phyloP scores from a whole-genome alignment of 2,888 invertebrate species.

The Eristalis pertinax region DNA sequence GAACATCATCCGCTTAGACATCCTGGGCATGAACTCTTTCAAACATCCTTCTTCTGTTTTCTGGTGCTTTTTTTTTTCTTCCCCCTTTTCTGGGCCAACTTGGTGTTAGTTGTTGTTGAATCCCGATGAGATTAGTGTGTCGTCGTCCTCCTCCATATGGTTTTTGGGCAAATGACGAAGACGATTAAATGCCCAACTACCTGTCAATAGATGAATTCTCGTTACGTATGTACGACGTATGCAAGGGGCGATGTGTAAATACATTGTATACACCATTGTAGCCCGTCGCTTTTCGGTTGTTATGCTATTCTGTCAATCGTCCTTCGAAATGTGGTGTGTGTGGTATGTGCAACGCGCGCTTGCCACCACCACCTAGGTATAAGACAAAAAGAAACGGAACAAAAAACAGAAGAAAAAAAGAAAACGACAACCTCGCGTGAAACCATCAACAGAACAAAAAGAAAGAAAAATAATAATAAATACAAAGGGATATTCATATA shows the following conservation, averaged over 20 bases:
- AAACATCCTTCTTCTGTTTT: neutral
- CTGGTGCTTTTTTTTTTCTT: too few species aligned
- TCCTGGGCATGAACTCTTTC: too few species aligned
- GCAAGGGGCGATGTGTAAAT: neutral
- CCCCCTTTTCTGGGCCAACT: neutral
- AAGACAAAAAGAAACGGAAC: neutral
- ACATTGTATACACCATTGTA: neutral
- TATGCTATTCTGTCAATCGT: constrained; percentile 27
- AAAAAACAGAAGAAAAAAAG: constrained; percentile 2
- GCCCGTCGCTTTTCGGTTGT: neutral
- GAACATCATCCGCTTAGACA: too few species aligned
- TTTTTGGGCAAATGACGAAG: neutral
- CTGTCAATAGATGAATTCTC: constrained; percentile 7
- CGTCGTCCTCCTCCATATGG: too few species aligned
- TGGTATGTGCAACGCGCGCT: constrained; percentile 13
- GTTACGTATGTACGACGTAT: too few species aligned
- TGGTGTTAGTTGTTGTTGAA: neutral
- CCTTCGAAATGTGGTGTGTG: constrained; percentile 19
- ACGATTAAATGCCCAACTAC: neutral
- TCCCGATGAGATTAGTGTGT: too few species aligned
- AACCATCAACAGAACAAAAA: neutral
- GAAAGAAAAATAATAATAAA: constrained; percentile 8
- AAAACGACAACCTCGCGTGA: too few species aligned
- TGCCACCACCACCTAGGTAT: neutral
- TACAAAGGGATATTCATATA: constrained; percentile 17